Conservation (phyloP, 1,140 invertebrate genomes). For the Leptonema lineaticorne region DNA sequence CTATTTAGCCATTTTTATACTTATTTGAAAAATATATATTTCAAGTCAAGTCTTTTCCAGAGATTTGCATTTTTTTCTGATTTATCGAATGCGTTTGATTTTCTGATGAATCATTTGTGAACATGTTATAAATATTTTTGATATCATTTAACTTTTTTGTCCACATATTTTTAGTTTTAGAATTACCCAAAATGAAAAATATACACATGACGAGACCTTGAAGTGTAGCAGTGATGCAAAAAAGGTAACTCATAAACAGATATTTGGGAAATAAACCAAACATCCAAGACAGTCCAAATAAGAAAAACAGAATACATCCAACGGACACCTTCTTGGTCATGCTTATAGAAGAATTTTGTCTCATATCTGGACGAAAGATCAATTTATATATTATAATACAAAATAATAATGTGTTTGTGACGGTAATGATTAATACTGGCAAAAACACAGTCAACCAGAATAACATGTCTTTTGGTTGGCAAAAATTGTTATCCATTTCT, state of each 20-base stretch:
- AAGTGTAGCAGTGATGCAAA: slow-evolving; percentile 52
- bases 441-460: slow-evolving; percentile 51
- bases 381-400: slow-evolving; percentile 52
- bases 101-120: too few relatives aligned
- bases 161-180: not conserved
- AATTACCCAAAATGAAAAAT: not conserved
- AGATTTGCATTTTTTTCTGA: too few relatives aligned
- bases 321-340: slow-evolving; percentile 49
- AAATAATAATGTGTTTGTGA: slow-evolving; percentile 54
- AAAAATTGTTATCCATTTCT: slow-evolving; percentile 46
- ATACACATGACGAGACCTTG: not conserved
- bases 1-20: too few relatives aligned
- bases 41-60: too few relatives aligned
- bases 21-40: too few relatives aligned
- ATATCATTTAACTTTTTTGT: too few relatives aligned
- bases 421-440: slow-evolving; percentile 48
- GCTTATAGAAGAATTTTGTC: too few relatives aligned
- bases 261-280: slow-evolving; percentile 51
- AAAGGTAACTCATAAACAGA: slow-evolving; percentile 51
- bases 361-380: slow-evolving; percentile 49
- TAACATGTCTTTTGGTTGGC: slow-evolving; percentile 50
- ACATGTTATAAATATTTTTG: too few relatives aligned
- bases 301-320: slow-evolving; percentile 52
- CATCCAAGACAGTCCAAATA: slow-evolving; percentile 56
- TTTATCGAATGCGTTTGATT: too few relatives aligned